Evolutionary conservation across 2,888 invertebrate genomes (phyloP).

Genomic region (Scaptomyza flava): DNA sequence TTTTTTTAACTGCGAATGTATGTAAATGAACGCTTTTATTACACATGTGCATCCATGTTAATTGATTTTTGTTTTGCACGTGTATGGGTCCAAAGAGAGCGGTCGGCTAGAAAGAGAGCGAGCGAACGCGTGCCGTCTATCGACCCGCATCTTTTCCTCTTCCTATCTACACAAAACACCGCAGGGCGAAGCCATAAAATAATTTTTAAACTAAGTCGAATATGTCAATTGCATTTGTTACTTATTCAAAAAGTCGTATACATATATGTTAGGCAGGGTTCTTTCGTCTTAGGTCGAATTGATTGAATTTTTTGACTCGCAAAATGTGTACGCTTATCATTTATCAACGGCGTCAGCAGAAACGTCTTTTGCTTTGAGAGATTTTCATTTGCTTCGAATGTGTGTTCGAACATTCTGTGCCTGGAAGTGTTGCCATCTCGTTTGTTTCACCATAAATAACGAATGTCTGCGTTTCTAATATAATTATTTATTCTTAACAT

Average conservation of each 20-base stretch:
- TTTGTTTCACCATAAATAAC: slow-evolving; percentile 23
- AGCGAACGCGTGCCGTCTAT: slow-evolving; percentile 45
- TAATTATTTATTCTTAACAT: neutral
- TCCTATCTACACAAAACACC: slow-evolving; percentile 18
- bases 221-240: slow-evolving; percentile 40
- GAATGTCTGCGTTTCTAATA: neutral
- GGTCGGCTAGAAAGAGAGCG: slow-evolving; percentile 28
- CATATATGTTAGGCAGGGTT: neutral
- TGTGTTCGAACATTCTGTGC: slow-evolving; percentile 25
- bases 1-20: slow-evolving; percentile 14
- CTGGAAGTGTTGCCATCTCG: slow-evolving; percentile 50
- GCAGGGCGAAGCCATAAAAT: slow-evolving; percentile 53
- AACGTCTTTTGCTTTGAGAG: slow-evolving; percentile 55
- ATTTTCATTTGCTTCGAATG: slow-evolving; percentile 30
- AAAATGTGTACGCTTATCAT: slow-evolving; percentile 53
- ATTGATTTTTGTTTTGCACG: slow-evolving; percentile 67
- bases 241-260: slow-evolving; percentile 24
- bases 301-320: slow-evolving; percentile 11
- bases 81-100: slow-evolving; percentile 58
- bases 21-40: slow-evolving; percentile 34
- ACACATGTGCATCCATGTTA: slow-evolving; percentile 67
- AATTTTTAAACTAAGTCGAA: slow-evolving; percentile 31
- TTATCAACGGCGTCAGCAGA: slow-evolving; percentile 58
- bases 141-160: slow-evolving; percentile 48
- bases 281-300: slow-evolving; percentile 1